A percentile compares a stretch with the other conserved stretches of the same genome.
Conservation (phyloP, 1,140 invertebrate species). For the Cheumatopsyche charites region DNA sequence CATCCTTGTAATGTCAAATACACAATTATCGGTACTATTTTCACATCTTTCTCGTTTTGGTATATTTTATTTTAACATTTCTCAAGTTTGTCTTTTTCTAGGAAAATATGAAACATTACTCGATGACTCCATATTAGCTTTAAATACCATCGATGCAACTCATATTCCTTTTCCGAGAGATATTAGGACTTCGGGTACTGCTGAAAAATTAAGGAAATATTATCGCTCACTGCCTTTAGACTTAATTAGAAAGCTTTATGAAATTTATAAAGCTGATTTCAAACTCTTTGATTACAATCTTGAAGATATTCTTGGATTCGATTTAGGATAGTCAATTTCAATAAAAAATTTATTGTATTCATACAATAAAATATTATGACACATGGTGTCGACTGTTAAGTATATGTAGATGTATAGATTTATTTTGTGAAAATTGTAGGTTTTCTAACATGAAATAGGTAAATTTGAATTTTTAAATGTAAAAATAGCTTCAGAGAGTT, state of each 20-base stretch:
- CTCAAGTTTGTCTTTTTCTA: constrained; percentile 49
- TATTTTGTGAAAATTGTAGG: too few species aligned
- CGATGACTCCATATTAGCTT: constrained; percentile 70
- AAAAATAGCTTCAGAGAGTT: too few species aligned
- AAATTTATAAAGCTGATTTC: constrained; percentile 80
- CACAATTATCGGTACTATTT: constrained; percentile 79
- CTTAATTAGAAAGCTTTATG: constrained; percentile 72
- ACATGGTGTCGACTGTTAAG: too few species aligned
- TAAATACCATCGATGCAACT: constrained; percentile 69
- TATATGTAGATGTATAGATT: too few species aligned
- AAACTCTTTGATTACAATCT: constrained; percentile 80
- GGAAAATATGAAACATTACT: constrained; percentile 74
- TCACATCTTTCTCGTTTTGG: constrained; percentile 54
- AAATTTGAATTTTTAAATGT: too few species aligned
- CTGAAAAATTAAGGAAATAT: constrained; percentile 71
- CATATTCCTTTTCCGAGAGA: constrained; percentile 70
- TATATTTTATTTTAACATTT: constrained; percentile 50
- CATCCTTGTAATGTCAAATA: constrained; percentile 87
- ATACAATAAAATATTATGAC: too few species aligned
- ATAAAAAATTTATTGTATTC: background rate
- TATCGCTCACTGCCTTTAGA: constrained; percentile 74
- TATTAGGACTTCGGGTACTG: constrained; percentile 68
- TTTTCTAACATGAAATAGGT: too few species aligned
- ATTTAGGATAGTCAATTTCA: constrained; percentile 63
- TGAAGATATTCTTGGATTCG: constrained; percentile 74